A percentile compares a stretch with the other conserved stretches of the same genome.
phyloP scores from a whole-genome alignment of 64 coral and sea anemone genomes.

The Catalaphyllia jardinei region DNA sequence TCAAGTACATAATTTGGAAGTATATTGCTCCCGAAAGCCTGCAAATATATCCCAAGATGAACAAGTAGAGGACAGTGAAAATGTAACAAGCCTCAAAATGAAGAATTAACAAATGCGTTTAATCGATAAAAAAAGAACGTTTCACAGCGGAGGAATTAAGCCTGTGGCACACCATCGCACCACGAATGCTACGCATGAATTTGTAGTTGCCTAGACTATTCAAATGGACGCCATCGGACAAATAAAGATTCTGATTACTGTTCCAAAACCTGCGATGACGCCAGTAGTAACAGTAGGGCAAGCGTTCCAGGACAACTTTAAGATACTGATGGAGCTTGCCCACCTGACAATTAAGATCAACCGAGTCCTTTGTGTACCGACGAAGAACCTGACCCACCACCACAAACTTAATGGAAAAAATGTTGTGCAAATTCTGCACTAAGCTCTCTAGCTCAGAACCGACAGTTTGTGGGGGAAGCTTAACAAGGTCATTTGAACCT shows the following conservation, averaged over 20 bases:
- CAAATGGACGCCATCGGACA: too few relatives aligned
- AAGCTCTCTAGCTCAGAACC: not conserved
- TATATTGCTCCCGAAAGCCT: too few relatives aligned
- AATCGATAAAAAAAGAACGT: too few relatives aligned
- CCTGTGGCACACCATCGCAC: too few relatives aligned
- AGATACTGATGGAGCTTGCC: slow-evolving; percentile 11
- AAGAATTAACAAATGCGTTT: too few relatives aligned
- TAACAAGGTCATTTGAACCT: too few relatives aligned
- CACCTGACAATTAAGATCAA: not conserved
- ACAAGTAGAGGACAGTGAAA: too few relatives aligned
- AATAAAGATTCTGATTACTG: too few relatives aligned
- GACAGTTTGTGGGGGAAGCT: not conserved
- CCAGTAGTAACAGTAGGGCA: slow-evolving; percentile 18
- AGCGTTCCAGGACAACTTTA: not conserved
- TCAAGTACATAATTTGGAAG: not conserved
- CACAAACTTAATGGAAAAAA: not conserved
- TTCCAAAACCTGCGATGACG: not conserved
- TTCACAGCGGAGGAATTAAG: not conserved
- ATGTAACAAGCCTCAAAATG: too few relatives aligned
- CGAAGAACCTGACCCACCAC: not conserved
- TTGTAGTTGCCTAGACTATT: too few relatives aligned
- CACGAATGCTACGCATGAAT: too few relatives aligned
- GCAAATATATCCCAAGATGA: too few relatives aligned
- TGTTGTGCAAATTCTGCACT: not conserved
- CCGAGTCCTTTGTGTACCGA: not conserved